Base-by-base conservation (phyloP, 2,113 vertebrate species). In the Pachypanchax playfairii region DNA sequence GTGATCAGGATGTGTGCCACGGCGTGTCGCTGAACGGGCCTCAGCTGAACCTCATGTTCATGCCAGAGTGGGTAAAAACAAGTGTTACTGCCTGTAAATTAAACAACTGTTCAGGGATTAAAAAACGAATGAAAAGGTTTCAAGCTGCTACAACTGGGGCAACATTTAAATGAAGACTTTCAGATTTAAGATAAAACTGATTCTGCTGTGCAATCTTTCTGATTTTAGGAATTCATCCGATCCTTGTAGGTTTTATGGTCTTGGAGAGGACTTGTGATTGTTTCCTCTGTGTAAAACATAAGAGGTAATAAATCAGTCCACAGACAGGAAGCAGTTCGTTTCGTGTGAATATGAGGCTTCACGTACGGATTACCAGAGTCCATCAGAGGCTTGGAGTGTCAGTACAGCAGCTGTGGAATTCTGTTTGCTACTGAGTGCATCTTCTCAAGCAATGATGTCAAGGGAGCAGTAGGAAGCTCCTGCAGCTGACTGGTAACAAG, bases 1-100 rank as follows among this genome's bases (percentile, higher is more conserved):
- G 18, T 51, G 50, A 67, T 61, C 4, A 22, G n/a, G 13, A 14
- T 38, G 43, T 73, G 41, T 25, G 42, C 18, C 57, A 41, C 22
- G 4, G n/a, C 31, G 18, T 44, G 22, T 56, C 26, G 26, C n/a
- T 5, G 5, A 49, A 13, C 38, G 22, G 22, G 13, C 6, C 2
- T n/a, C 33, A 28, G 39, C 24, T 41, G 5, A 33, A 33, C 46
- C 41, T 6, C 18, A 29, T 41, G 43, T n/a, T n/a, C 51, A 26
- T 6, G n/a, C 39, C 6, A 13, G 0, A 2, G 43, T 11, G 5
- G n/a, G n/a, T n/a, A n/a, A n/a, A n/a, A n/a, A n/a, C n/a, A n/a
- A n/a, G n/a, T n/a, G n/a, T n/a, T n/a, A n/a, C n/a, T n/a, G n/a
- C n/a, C n/a, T n/a, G n/a, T n/a, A n/a, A n/a, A n/a, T n/a, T n/a